Conservation (phyloP, 2,797 vertebrate species). For the Argyrosomus regius region DNA sequence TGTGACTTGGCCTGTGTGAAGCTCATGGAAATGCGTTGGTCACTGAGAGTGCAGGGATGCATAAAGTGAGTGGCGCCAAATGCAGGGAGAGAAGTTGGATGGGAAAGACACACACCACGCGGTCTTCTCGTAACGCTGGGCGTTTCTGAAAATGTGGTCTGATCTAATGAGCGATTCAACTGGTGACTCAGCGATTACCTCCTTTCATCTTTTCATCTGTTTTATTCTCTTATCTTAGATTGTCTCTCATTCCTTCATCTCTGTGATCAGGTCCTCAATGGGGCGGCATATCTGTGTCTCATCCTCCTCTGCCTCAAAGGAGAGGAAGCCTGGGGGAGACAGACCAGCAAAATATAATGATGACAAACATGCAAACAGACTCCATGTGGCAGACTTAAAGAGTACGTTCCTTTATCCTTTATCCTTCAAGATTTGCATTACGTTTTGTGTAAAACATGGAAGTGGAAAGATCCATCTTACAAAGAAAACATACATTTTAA, state of each 20-base stretch:
- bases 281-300: constrained; percentile 61
- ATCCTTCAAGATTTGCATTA: constrained; percentile 42
- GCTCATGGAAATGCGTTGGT: constrained; percentile 54
- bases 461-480: constrained; percentile 16
- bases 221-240: constrained; percentile 79
- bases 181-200: constrained; percentile 68
- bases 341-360: constrained; percentile 51
- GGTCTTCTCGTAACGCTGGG: constrained; percentile 57
- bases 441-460: constrained; percentile 27
- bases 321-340: constrained; percentile 72
- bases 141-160: constrained; percentile 73
- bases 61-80: constrained; percentile 51
- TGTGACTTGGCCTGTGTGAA: constrained; percentile 30
- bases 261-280: constrained; percentile 71
- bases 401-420: background rate
- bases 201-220: constrained; percentile 74
- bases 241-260: constrained; percentile 68
- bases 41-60: constrained; percentile 57
- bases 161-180: constrained; percentile 69
- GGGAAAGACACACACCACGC: constrained; percentile 48
- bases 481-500: constrained; percentile 4
- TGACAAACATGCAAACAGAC: constrained; percentile 67
- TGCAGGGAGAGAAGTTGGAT: constrained; percentile 53
- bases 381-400: constrained; percentile 60
- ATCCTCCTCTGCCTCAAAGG: constrained; percentile 70